Base-by-base conservation (phyloP, 2,888 invertebrate species). In the Arge pagana region DNA sequence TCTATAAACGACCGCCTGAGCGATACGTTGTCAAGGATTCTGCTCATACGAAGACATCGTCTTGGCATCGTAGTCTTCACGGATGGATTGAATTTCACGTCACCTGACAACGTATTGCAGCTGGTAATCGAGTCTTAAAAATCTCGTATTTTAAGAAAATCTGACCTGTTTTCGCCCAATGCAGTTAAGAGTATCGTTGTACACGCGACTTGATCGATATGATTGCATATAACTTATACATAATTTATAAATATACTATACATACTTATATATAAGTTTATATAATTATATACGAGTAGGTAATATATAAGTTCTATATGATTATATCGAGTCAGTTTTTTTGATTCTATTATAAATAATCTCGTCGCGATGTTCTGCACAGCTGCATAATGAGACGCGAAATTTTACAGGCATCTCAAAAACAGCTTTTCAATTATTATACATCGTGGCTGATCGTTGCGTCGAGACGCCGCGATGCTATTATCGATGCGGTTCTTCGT, bases 391-490 rank as follows among this genome's bases (percentile, higher is more conserved):
- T n/a, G n/a, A n/a, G n/a, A n/a, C n/a, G n/a, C n/a, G n/a, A n/a
- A n/a, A n/a, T n/a, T n/a, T n/a, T n/a, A 10, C 52, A 76, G 76
- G 74, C 71, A 2, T 76, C 76, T 4, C 67, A 68, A 50, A 74
- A 71, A 55, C 58, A 64, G 36, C 57, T 72, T 0, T 74, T 70
- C 50, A 71, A 73, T 45, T 69, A 74, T 33, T 76, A 74, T 45
- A 55, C 70, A 6, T 76, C 77, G 1, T 77, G 77, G 77, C 55
- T 77, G 13, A 43, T 77, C 53, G 59, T 77, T 37, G 70, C 69
- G 2, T 61, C 63, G 8, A 65, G 64, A 28, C 61, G 64, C 13
- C 63, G 62, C 2, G 67, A 68, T 23, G 59, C 65, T 0, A 62
- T 66, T n/a, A 69, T 72, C 28, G 71, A 76, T 39, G 59, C 63